phyloP scores from a whole-genome alignment of 2,888 invertebrate genomes.

The Drosophila peninsularis region DNA sequence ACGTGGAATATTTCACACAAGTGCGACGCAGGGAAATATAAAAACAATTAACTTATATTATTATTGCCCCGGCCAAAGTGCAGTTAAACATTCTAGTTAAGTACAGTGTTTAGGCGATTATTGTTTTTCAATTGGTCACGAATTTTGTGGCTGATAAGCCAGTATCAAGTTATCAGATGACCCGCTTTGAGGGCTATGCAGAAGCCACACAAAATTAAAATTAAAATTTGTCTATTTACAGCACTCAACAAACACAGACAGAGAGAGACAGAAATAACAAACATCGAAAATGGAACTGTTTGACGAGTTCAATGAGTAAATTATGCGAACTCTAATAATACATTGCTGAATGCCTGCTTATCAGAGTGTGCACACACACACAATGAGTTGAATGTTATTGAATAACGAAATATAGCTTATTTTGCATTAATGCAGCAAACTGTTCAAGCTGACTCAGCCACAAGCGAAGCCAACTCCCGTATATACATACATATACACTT shows the following conservation, averaged over 20 bases:
- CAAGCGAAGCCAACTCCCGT: slow-evolving; percentile 7
- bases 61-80: slow-evolving; percentile 50
- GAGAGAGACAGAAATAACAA: slow-evolving; percentile 4
- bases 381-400: slow-evolving; percentile 39
- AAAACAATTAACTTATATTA: slow-evolving; percentile 1
- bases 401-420: slow-evolving; percentile 69
- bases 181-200: slow-evolving; percentile 18
- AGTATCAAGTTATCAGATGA: slow-evolving; percentile 14
- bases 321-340: slow-evolving; percentile 3
- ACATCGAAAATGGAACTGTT: slow-evolving; percentile 20
- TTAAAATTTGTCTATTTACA: slow-evolving; percentile 50
- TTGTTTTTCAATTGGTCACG: slow-evolving; percentile 34
- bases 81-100: slow-evolving; percentile 25
- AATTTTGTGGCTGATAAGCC: slow-evolving; percentile 21
- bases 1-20: no score
- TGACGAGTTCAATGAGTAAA: slow-evolving; percentile 12
- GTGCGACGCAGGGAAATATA: neutral
- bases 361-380: slow-evolving; percentile 20
- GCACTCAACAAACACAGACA: slow-evolving; percentile 2
- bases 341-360: slow-evolving; percentile 27
- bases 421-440: slow-evolving; percentile 65
- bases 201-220: slow-evolving; percentile 42
- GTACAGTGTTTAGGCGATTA: slow-evolving; percentile 33
- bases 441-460: slow-evolving; percentile 10
- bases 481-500: neutral